A percentile compares a stretch with the other conserved stretches of the same genome.
Evolutionary conservation across 2,113 vertebrate genomes (phyloP).

Genomic region (Apteryx mantelli): DNA sequence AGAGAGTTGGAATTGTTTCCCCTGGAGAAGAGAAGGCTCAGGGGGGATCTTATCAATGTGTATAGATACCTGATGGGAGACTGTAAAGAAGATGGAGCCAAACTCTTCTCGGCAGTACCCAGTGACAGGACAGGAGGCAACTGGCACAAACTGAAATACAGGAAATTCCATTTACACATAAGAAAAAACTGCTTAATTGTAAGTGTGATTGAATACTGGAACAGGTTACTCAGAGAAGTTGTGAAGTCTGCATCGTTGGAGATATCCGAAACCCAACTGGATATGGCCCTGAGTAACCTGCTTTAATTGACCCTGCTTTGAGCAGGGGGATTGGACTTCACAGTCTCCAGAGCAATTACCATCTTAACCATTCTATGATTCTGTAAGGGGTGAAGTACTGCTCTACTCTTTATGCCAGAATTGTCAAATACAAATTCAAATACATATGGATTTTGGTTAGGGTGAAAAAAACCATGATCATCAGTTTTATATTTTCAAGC

Average conservation of each 20-base stretch:
- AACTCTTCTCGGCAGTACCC: neutral
- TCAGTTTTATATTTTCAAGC: neutral
- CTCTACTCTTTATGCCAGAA: neutral
- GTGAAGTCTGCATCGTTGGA: neutral
- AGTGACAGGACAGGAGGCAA: neutral
- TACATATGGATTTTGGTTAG: neutral
- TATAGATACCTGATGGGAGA: neutral
- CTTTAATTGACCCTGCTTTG: neutral
- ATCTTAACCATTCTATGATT: neutral
- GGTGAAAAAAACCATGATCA: neutral
- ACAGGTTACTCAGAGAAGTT: neutral
- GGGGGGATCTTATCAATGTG: neutral
- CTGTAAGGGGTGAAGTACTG: neutral
- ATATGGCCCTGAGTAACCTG: neutral
- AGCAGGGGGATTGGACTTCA: neutral
- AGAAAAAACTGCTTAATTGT: neutral
- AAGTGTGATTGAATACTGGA: neutral
- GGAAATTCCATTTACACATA: neutral
- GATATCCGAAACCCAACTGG: neutral
- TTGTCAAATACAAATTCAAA: neutral
- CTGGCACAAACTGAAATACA: neutral
- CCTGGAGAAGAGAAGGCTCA: neutral
- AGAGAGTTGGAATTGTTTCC: neutral
- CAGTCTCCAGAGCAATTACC: neutral
- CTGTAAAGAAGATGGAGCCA: neutral